These are phyloP conservation scores for Lapara coniferarum DNA, from an alignment of 2,888 invertebrate species.

Conservation along the genomic window DNA sequence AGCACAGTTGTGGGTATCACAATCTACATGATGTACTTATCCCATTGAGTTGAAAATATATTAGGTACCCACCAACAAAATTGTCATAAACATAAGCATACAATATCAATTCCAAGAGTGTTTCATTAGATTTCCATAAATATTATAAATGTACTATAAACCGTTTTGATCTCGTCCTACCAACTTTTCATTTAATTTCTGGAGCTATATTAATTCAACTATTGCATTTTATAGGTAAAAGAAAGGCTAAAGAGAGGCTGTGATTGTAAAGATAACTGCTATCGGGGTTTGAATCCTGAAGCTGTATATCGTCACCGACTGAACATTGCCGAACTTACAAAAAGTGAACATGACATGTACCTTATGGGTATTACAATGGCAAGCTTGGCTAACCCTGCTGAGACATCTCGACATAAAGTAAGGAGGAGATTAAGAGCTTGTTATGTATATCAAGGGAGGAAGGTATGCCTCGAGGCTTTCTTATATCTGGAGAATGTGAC, in stretches of 20 bases:
- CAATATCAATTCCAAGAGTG: too few species aligned
- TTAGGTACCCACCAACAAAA: too few species aligned
- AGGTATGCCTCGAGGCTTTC: constrained; percentile 91
- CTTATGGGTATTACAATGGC: constrained; percentile 94
- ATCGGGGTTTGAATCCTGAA: constrained; percentile 88
- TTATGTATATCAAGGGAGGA: constrained; percentile 90
- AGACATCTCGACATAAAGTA: constrained; percentile 88
- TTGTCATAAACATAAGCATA: too few species aligned
- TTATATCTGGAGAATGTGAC: constrained; percentile 91
- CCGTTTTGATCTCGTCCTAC: too few species aligned
- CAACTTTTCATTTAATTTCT: too few species aligned
- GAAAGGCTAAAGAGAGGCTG: constrained; percentile 88
- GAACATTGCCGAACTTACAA: constrained; percentile 91
- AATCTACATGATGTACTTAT: too few species aligned
- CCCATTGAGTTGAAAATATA: too few species aligned
- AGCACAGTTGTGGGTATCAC: too few species aligned
- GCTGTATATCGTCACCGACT: constrained; percentile 89
- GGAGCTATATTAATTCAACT: constrained; percentile 25
- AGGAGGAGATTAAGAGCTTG: constrained; percentile 88
- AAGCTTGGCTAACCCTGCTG: constrained; percentile 89
- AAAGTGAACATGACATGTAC: constrained; percentile 93
- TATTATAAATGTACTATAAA: too few species aligned
- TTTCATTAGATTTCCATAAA: too few species aligned
- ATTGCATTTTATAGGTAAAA: constrained; percentile 81
- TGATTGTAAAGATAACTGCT: constrained; percentile 91